These are phyloP conservation scores for Caenorhabditis macrosperma DNA, from an alignment of 2,888 invertebrate species.

Conservation along the genomic window DNA sequence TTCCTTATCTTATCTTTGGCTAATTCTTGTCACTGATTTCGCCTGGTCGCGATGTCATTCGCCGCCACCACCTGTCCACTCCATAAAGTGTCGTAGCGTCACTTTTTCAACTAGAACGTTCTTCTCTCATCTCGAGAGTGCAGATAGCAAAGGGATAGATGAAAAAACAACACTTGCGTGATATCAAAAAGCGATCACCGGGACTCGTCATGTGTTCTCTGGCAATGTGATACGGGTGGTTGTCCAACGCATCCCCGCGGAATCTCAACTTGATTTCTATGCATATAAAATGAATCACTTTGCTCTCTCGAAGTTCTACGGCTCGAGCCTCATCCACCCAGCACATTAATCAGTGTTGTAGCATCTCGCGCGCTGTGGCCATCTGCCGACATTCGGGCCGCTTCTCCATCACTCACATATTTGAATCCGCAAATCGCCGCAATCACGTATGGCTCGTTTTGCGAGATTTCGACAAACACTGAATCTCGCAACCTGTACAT, in stretches of 20 bases:
- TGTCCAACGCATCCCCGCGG: no score
- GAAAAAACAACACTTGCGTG: conserved; percentile 7
- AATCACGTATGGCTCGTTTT: conserved; percentile 72
- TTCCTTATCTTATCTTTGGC: conserved; percentile 9
- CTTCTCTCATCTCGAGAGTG: neutral
- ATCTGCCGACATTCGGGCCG: conserved; percentile 41
- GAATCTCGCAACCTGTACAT: conserved; percentile 72
- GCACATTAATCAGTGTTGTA: conserved; percentile 16
- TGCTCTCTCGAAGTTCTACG: neutral
- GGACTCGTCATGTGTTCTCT: neutral
- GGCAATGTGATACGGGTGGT: no score
- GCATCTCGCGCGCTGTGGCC: conserved; percentile 1
- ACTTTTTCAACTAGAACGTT: neutral
- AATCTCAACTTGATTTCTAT: neutral
- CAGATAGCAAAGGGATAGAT: neutral
- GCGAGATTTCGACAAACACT: conserved; percentile 70
- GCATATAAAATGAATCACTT: conserved; percentile 28
- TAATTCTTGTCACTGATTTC: neutral
- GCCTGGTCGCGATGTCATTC: neutral
- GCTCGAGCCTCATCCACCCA: neutral
- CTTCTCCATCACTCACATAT: conserved; percentile 68
- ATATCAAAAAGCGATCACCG: conserved; percentile 2
- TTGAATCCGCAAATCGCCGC: conserved; percentile 71
- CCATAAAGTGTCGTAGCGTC: neutral
- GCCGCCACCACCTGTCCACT: neutral